phyloP scores from a whole-genome alignment of 2,797 vertebrate species.

The Synaphobranchus kaupii region DNA sequence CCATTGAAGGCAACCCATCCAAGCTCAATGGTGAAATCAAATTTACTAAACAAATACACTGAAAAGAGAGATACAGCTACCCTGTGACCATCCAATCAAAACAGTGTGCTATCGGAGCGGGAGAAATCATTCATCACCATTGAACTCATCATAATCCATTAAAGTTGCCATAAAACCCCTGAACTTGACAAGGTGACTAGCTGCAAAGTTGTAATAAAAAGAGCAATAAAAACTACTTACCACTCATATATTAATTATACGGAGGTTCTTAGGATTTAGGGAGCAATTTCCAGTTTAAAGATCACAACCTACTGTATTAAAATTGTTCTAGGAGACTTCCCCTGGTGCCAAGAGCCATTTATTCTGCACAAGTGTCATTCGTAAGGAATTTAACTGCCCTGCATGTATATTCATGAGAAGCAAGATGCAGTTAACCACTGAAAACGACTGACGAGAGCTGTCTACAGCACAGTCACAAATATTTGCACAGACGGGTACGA shows the following conservation, averaged over 20 bases:
- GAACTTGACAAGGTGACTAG: constrained; percentile 75
- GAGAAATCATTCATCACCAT: constrained; percentile 58
- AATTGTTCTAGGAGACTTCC: constrained; percentile 46
- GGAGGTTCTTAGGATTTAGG: constrained; percentile 61
- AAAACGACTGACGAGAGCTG: background rate
- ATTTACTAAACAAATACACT: constrained; percentile 59
- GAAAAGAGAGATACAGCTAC: constrained; percentile 56
- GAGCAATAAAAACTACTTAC: constrained; percentile 66
- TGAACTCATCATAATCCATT: constrained; percentile 65
- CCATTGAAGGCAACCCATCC: constrained; percentile 52
- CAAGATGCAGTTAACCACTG: background rate
- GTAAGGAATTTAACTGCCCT: background rate
- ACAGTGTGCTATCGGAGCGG: constrained; percentile 34
- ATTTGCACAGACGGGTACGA: background rate
- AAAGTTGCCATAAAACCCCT: constrained; percentile 67
- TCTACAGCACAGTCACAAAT: background rate
- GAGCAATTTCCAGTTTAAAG: constrained; percentile 63
- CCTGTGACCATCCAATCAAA: constrained; percentile 52
- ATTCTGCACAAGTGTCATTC: constrained; percentile 23
- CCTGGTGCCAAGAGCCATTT: constrained; percentile 46
- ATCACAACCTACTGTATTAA: constrained; percentile 54
- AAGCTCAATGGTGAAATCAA: constrained; percentile 53
- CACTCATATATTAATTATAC: constrained; percentile 71
- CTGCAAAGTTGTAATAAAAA: constrained; percentile 65
- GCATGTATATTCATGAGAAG: constrained; percentile 26